Evolutionary conservation across 2,888 invertebrate species (phyloP).

Genomic region (Pycnomerus fuliginosus): DNA sequence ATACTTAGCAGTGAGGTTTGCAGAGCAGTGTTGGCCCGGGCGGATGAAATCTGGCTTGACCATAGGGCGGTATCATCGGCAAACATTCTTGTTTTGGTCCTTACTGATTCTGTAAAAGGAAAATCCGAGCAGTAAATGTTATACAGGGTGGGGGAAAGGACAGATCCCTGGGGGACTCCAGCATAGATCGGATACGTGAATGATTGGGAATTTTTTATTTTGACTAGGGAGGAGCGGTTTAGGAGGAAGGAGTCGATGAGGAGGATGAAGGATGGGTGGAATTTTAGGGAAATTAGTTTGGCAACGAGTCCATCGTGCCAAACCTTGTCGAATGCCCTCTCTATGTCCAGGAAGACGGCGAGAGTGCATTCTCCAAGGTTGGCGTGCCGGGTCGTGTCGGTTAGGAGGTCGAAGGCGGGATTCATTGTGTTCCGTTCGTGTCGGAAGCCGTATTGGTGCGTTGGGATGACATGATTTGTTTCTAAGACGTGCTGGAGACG

Average conservation of each 20-base stretch:
- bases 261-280: neutral
- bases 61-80: slow-evolving; percentile 7
- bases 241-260: slow-evolving; percentile 1
- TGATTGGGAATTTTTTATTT: neutral
- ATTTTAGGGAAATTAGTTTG: slow-evolving; percentile 14
- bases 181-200: too few species aligned
- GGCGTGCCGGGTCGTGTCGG: neutral
- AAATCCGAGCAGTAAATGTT: slow-evolving; percentile 1
- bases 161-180: slow-evolving; percentile 6
- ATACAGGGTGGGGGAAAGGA: neutral
- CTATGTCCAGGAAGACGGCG: slow-evolving; percentile 28
- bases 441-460: slow-evolving; percentile 6
- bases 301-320: slow-evolving; percentile 27
- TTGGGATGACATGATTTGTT: slow-evolving; percentile 1
- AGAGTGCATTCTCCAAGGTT: slow-evolving; percentile 4
- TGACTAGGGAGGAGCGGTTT: neutral
- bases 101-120: neutral
- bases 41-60: neutral
- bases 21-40: neutral
- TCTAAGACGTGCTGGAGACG: neutral
- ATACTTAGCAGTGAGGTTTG: neutral
- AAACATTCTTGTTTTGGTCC: neutral
- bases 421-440: neutral
- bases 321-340: slow-evolving; percentile 16
- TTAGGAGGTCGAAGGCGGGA: neutral